Evolutionary conservation across 2,797 vertebrate genomes (phyloP).

Genomic region (Semaprochilodus insignis): DNA sequence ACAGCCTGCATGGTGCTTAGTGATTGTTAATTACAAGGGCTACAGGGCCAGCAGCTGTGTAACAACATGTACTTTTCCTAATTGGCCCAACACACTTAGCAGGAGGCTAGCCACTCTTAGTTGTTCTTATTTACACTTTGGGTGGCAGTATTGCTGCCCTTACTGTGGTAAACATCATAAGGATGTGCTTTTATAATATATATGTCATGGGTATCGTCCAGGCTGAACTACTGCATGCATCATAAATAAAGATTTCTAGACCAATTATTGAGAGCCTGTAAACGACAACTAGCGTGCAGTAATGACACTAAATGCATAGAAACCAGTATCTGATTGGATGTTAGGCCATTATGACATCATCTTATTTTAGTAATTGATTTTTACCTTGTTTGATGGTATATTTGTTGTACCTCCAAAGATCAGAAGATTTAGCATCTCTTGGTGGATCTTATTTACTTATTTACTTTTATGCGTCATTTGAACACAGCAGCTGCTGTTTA

Average conservation of each 20-base stretch:
- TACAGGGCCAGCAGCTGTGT: conserved; percentile 47
- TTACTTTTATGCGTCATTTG: too few relatives aligned
- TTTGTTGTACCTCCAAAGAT: neutral
- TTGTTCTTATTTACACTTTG: conserved; percentile 27
- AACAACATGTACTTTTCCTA: conserved; percentile 53
- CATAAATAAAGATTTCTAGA: neutral
- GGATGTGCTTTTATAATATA: neutral
- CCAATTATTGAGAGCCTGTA: neutral
- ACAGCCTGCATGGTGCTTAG: conserved; percentile 40
- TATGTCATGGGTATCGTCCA: neutral
- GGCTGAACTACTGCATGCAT: neutral
- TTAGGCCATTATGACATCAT: too few relatives aligned
- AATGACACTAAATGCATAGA: too few relatives aligned
- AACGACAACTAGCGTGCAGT: neutral
- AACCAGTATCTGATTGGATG: too few relatives aligned
- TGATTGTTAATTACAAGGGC: conserved; percentile 47
- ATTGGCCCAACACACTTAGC: conserved; percentile 52
- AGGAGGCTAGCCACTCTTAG: conserved; percentile 31
- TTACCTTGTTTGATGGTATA: too few relatives aligned
- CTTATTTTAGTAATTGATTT: too few relatives aligned
- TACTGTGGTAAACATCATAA: neutral
- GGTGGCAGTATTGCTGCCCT: neutral
- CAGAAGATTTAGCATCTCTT: too few relatives aligned
- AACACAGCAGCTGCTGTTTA: too few relatives aligned
- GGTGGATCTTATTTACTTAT: too few relatives aligned